Evolutionary conservation across 2,113 vertebrate species (phyloP).

Genomic region (Lutjanus erythropterus): DNA sequence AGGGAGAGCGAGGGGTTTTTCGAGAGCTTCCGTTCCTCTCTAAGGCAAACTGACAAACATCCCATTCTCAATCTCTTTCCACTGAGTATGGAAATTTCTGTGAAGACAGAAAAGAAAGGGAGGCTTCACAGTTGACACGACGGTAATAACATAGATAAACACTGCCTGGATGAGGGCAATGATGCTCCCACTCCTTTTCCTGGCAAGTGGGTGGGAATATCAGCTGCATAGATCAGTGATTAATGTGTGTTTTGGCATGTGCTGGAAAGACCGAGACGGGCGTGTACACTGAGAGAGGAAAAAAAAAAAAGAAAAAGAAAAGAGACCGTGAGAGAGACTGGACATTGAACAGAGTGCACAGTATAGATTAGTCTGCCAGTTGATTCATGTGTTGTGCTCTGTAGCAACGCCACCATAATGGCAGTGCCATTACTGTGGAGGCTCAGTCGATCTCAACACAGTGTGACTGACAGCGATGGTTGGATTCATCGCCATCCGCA

Average conservation of each 20-base stretch:
- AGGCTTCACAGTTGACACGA: conserved; percentile 32
- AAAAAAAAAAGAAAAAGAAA: not conserved
- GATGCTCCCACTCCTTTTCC: conserved; percentile 17
- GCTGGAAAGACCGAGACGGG: conserved; percentile 5
- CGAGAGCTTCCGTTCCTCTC: conserved; percentile 39
- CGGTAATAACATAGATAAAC: conserved; percentile 71
- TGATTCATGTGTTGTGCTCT: conserved; percentile 56
- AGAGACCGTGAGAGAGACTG: conserved; percentile 5
- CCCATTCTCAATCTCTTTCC: conserved; percentile 37
- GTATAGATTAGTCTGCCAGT: conserved; percentile 49
- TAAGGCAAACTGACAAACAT: conserved; percentile 62
- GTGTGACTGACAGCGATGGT: conserved; percentile 50
- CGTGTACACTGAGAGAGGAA: not conserved
- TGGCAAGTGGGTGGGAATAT: conserved; percentile 54
- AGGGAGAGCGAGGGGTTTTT: conserved; percentile 11
- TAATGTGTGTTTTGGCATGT: conserved; percentile 56
- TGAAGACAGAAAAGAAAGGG: conserved; percentile 34
- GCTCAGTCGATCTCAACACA: conserved; percentile 10
- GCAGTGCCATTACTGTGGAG: conserved; percentile 3
- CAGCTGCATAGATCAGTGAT: conserved; percentile 63
- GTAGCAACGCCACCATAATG: not conserved
- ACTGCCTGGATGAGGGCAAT: conserved; percentile 42
- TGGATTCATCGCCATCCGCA: conserved; percentile 38
- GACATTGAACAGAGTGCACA: conserved; percentile 30
- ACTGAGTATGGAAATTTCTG: conserved; percentile 48